A percentile compares a stretch with the other conserved stretches of the same genome.
Evolutionary conservation across 2,888 invertebrate species (phyloP).

Genomic region (Ormyrus labotus): DNA sequence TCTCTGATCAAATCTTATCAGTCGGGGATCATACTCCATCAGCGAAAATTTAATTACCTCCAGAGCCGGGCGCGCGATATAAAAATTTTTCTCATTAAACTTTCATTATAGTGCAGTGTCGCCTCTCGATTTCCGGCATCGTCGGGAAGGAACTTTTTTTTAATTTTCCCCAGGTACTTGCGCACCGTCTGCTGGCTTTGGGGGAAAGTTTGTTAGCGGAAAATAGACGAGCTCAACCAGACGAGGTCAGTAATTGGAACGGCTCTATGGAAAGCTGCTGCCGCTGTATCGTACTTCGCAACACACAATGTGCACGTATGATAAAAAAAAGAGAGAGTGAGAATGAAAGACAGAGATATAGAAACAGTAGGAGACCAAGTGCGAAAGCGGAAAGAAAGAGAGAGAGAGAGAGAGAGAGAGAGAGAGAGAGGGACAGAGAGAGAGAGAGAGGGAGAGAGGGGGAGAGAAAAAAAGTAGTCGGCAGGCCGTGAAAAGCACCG

Average conservation of each 20-base stretch:
- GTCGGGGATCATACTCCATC: background rate
- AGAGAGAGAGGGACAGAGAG: background rate
- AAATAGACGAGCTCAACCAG: conserved; percentile 45
- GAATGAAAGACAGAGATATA: background rate
- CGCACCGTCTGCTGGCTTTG: conserved; percentile 45
- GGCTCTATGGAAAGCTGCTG: conserved; percentile 1
- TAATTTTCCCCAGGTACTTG: conserved; percentile 43
- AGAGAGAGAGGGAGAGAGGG: background rate
- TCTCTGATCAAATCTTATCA: conserved; percentile 17
- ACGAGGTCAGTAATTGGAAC: conserved; percentile 49
- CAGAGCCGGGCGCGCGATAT: background rate
- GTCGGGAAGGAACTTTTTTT: conserved; percentile 25
- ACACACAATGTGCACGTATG: conserved; percentile 1
- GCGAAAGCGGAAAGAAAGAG: background rate
- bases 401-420: background rate
- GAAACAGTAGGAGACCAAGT: background rate
- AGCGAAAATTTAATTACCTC: conserved; percentile 41
- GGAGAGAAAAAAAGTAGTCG: background rate
- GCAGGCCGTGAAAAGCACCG: background rate
- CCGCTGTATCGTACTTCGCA: conserved; percentile 19
- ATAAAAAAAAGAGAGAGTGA: conserved; percentile 18
- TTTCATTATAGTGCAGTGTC: conserved; percentile 47
- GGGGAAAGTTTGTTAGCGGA: conserved; percentile 50
- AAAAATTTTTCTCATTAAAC: conserved; percentile 55
- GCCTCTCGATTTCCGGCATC: conserved; percentile 47